Percentiles rank a stretch among this genome's conserved stretches.
Conservation (phyloP, 2,113 vertebrate genomes). For the Neolamprologus brichardi region DNA sequence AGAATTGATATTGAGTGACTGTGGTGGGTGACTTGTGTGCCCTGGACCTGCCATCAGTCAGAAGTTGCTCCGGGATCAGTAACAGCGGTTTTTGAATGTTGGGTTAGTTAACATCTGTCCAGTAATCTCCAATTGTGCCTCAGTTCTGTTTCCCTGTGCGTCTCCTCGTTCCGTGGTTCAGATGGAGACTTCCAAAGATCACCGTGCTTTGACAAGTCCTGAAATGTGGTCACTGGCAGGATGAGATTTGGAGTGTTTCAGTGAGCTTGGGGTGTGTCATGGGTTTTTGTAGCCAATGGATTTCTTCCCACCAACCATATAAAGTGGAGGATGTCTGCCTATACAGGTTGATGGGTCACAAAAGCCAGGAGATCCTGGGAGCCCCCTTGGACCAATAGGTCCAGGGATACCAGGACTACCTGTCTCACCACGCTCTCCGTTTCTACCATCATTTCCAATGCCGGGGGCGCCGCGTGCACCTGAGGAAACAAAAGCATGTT, state of each 20-base stretch:
- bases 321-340: constrained; percentile 62
- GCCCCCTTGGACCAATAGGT: constrained; percentile 57
- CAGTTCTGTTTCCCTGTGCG: constrained; percentile 26
- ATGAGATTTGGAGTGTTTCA: constrained; percentile 35
- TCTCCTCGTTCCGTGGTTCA: constrained; percentile 11
- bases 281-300: constrained; percentile 59
- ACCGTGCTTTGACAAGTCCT: not conserved
- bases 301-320: constrained; percentile 72
- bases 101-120: constrained; percentile 45
- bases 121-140: constrained; percentile 51
- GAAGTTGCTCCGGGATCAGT: not conserved
- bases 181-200: constrained; percentile 30
- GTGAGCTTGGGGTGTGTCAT: constrained; percentile 37
- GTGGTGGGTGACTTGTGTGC: not conserved
- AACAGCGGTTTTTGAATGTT: constrained; percentile 28
- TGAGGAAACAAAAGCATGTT: not conserved
- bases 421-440: constrained; percentile 62
- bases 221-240: not conserved
- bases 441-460: constrained; percentile 67
- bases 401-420: constrained; percentile 67
- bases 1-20: not conserved
- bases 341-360: constrained; percentile 76
- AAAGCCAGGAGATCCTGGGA: constrained; percentile 65
- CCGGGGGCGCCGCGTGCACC: constrained; percentile 66
- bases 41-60: constrained; percentile 1